Evolutionary conservation across 2,113 vertebrate species (phyloP).

Genomic region (Peromyscus polionotus): DNA sequence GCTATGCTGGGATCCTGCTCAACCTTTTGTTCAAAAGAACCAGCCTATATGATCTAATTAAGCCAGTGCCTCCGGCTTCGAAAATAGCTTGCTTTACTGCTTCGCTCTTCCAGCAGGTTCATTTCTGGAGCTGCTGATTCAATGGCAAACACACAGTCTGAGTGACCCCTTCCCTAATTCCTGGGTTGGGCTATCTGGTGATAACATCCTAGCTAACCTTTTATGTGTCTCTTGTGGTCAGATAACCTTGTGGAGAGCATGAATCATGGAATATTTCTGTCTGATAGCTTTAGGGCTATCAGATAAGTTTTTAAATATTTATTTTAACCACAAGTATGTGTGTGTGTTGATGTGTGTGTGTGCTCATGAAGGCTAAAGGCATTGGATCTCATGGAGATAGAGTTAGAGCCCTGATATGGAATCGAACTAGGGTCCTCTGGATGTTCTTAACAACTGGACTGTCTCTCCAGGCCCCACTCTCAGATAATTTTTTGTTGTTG

Average conservation of each 20-base stretch:
- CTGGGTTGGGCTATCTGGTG: background rate
- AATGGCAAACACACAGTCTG: background rate
- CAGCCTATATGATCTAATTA: constrained; percentile 59
- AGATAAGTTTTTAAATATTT: background rate
- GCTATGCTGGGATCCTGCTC: background rate
- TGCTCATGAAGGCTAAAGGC: background rate
- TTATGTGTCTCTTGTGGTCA: background rate
- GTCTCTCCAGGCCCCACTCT: background rate
- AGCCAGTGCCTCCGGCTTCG: background rate
- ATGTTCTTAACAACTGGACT: background rate
- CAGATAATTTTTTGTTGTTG: background rate
- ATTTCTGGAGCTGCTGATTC: background rate
- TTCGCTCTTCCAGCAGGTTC: background rate
- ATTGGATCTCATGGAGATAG: background rate
- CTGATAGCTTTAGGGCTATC: background rate
- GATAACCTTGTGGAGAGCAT: background rate
- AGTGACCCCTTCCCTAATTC: background rate
- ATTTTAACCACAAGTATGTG: background rate
- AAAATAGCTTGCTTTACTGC: constrained; percentile 54
- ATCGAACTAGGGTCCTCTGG: background rate
- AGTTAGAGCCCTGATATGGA: background rate
- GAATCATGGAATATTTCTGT: background rate
- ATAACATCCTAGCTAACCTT: background rate
- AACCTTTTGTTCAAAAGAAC: constrained; percentile 54
- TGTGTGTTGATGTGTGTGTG: background rate